These are phyloP conservation scores for Mastacembelus armatus DNA, from an alignment of 2,797 vertebrate genomes.

Conservation along the genomic window DNA sequence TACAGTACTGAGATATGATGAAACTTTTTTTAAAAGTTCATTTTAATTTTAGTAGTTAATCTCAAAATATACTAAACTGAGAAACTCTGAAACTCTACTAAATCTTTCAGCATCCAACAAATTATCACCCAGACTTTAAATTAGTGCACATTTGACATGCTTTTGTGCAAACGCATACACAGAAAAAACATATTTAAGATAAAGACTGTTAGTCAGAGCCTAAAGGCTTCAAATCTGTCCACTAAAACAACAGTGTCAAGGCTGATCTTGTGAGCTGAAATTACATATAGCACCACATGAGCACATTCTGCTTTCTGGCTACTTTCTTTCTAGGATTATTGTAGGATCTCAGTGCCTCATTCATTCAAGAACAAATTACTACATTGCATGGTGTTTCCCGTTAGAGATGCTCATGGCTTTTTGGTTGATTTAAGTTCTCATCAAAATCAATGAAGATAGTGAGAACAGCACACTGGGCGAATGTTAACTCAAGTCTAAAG, in stretches of 20 bases:
- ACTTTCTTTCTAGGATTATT: too few relatives aligned
- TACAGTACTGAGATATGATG: accelerated
- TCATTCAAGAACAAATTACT: too few relatives aligned
- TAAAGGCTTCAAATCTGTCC: not conserved
- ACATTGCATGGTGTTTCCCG: too few relatives aligned
- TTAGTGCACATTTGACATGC: not conserved
- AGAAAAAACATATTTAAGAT: not conserved
- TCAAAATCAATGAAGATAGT: too few relatives aligned
- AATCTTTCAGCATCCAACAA: not conserved
- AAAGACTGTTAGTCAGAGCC: not conserved
- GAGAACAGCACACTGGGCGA: too few relatives aligned
- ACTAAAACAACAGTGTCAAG: not conserved
- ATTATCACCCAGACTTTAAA: not conserved
- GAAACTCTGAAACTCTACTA: not conserved
- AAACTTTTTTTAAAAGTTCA: not conserved
- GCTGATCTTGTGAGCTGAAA: not conserved
- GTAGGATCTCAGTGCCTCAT: too few relatives aligned
- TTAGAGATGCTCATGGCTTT: too few relatives aligned
- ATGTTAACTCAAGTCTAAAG: too few relatives aligned
- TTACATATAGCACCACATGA: too few relatives aligned
- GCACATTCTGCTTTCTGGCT: too few relatives aligned
- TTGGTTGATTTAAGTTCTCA: too few relatives aligned
- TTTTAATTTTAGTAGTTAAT: too few relatives aligned
- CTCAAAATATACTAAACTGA: not conserved
- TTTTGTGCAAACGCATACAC: not conserved